Conservation (phyloP, 2,113 vertebrate species). For the Melanerpes aurifrons region DNA sequence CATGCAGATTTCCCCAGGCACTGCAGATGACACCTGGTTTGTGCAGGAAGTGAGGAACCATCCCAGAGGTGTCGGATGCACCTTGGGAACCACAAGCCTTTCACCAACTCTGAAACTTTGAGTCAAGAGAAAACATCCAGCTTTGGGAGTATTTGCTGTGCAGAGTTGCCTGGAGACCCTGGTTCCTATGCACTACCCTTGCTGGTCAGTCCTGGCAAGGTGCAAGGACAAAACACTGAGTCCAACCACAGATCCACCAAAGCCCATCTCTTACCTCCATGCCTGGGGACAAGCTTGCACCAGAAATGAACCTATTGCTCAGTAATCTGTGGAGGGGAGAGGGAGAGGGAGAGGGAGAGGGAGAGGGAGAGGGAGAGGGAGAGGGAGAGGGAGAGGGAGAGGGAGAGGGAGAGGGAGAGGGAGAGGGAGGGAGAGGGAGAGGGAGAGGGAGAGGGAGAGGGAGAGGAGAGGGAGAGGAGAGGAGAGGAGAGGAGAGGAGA, state of each 20-base stretch:
- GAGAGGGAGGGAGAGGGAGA: too few relatives aligned
- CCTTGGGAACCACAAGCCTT: background rate
- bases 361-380: too few relatives aligned
- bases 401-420: too few relatives aligned
- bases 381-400: too few relatives aligned
- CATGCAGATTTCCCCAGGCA: slow-evolving; percentile 18
- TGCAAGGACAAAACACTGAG: background rate
- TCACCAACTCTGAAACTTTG: background rate
- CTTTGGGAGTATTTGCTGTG: background rate
- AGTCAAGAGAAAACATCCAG: background rate
- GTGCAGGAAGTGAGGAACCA: slow-evolving; percentile 46
- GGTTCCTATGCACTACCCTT: background rate
- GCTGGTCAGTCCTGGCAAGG: background rate
- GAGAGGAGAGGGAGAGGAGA: too few relatives aligned
- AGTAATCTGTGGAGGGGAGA: background rate
- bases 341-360: background rate
- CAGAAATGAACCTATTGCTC: background rate
- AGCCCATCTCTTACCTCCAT: background rate
- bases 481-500: too few relatives aligned
- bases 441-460: too few relatives aligned
- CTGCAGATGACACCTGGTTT: slow-evolving; percentile 47
- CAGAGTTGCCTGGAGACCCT: background rate
- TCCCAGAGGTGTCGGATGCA: background rate
- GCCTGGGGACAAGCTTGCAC: background rate
- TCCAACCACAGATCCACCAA: background rate